Conservation (phyloP, 37 sponge, comb jelly and placozoan species). For the Tethya wilhelma region DNA sequence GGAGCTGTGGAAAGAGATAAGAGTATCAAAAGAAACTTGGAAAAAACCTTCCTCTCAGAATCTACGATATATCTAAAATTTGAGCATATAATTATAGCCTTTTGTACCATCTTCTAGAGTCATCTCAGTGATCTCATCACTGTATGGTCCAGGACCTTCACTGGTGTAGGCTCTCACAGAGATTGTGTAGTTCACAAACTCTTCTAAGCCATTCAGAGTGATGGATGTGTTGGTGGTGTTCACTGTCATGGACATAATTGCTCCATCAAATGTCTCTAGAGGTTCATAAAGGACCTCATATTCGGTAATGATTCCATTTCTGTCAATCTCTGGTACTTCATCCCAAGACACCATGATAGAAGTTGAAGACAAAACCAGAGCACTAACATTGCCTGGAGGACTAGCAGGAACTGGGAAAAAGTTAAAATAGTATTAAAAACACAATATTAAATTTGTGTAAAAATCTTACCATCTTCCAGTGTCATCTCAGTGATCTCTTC, state of each 20-base stretch:
- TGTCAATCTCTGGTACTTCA: conserved; percentile 3
- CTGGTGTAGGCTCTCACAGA: conserved; percentile 48
- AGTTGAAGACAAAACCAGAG: conserved; percentile 29
- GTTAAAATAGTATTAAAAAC: not conserved
- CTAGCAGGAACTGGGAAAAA: conserved; percentile 18
- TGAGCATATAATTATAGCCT: not conserved
- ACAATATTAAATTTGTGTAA: not conserved
- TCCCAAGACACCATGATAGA: conserved; percentile 30
- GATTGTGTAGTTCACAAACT: conserved; percentile 33
- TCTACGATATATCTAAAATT: too few species aligned
- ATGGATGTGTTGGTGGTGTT: not conserved
- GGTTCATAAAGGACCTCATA: conserved; percentile 35
- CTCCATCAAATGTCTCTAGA: conserved; percentile 17
- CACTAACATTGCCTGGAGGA: conserved; percentile 21
- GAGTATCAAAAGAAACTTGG: too few species aligned
- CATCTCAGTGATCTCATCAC: not conserved
- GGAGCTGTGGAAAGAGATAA: conserved; percentile 1
- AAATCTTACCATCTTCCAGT: conserved; percentile 13
- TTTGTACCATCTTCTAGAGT: conserved; percentile 30
- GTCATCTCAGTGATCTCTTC: conserved; percentile 2
- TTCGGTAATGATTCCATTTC: conserved; percentile 44
- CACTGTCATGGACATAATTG: not conserved
- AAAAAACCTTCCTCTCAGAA: too few species aligned
- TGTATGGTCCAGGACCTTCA: conserved; percentile 51
- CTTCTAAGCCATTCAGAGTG: conserved; percentile 5